Evolutionary conservation across 2,113 vertebrate species (phyloP).

Genomic region (Sterna hirundo): DNA sequence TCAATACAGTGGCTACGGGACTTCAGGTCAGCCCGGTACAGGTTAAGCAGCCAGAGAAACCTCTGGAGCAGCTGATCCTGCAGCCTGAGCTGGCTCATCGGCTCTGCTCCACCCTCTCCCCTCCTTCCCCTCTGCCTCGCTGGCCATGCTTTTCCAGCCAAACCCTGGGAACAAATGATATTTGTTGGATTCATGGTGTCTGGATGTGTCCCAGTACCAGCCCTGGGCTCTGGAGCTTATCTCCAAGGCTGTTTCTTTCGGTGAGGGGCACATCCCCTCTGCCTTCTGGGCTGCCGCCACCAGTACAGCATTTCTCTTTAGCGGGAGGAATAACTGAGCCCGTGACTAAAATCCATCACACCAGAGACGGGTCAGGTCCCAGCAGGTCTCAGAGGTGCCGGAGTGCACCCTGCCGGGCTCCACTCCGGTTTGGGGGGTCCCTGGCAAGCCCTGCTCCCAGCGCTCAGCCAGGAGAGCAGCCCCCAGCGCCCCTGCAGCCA

Average conservation of each 20-base stretch:
- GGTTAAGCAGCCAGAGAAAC: neutral
- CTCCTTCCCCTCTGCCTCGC: neutral
- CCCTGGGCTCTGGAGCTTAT: neutral
- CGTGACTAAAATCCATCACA: neutral
- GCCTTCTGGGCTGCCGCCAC: neutral
- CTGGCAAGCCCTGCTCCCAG: neutral
- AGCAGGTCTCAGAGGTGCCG: neutral
- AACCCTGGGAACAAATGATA: neutral
- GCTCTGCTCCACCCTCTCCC: neutral
- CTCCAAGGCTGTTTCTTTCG: neutral
- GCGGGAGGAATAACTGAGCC: neutral
- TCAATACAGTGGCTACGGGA: neutral
- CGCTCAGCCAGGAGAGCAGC: neutral
- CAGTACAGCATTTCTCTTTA: neutral
- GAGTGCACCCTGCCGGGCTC: neutral
- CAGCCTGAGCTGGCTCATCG: neutral
- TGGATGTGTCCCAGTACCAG: neutral
- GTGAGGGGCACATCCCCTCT: neutral
- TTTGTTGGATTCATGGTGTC: neutral
- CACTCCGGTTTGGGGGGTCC: neutral
- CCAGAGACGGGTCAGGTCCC: neutral
- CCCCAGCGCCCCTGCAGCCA: rapidly evolving
- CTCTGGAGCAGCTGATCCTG: neutral
- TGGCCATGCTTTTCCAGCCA: neutral
- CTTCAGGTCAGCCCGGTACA: neutral